Conservation (phyloP, 2,888 invertebrate species). For the Isoperla grammatica region DNA sequence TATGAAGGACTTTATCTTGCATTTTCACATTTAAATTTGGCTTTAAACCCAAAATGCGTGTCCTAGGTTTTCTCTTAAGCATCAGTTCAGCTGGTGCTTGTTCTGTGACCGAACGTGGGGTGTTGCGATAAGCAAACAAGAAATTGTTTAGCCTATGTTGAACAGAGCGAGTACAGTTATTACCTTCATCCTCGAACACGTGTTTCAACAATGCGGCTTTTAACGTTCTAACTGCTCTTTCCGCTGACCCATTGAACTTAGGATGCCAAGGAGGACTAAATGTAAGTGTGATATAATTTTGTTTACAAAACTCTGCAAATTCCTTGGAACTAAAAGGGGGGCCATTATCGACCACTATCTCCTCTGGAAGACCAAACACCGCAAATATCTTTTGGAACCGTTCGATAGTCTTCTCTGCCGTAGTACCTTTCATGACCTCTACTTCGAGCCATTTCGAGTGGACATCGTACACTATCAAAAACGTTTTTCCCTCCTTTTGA, state of each 20-base stretch:
- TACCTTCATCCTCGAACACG: background rate
- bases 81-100: constrained; percentile 2
- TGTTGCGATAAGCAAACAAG: constrained; percentile 4
- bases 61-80: background rate
- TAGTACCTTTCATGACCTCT: constrained; percentile 26
- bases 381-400: constrained; percentile 26
- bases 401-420: constrained; percentile 23
- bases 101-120: background rate
- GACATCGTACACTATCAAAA: constrained; percentile 31
- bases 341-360: constrained; percentile 31
- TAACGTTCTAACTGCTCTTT: background rate
- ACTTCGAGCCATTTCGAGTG: constrained; percentile 33
- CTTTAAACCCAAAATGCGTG: background rate
- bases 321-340: constrained; percentile 26
- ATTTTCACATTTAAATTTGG: background rate
- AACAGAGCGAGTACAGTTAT: background rate
- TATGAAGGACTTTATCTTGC: no score
- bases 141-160: background rate
- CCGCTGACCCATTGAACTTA: background rate
- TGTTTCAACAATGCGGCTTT: background rate
- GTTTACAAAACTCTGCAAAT: constrained; percentile 24
- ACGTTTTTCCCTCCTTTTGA: background rate
- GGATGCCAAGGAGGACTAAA: background rate
- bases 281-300: constrained; percentile 21
- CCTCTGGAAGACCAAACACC: constrained; percentile 28